Conservation (phyloP, 2,113 vertebrate genomes). For the Pelmatolapia mariae region DNA sequence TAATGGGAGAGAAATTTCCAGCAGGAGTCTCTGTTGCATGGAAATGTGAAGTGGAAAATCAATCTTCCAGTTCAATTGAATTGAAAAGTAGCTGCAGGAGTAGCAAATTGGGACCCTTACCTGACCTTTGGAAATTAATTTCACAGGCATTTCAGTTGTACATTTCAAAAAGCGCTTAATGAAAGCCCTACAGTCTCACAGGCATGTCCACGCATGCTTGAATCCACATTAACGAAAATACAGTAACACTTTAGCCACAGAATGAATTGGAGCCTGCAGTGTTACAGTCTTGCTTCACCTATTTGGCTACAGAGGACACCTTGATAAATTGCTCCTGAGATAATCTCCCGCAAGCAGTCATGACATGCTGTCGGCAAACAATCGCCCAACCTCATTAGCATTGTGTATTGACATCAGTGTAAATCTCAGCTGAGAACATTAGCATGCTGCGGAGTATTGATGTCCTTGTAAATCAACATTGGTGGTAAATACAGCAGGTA, state of each 20-base stretch:
- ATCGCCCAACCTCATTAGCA: slow-evolving; percentile 38
- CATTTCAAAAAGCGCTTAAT: not conserved
- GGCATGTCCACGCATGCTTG: not conserved
- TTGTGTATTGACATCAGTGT: slow-evolving; percentile 12
- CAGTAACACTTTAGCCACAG: not conserved
- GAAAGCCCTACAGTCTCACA: not conserved
- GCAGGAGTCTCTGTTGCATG: not conserved
- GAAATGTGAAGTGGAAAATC: slow-evolving; percentile 3
- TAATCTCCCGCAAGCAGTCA: slow-evolving; percentile 10
- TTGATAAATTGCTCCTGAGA: slow-evolving; percentile 20
- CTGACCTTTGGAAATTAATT: slow-evolving; percentile 7
- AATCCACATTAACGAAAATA: not conserved
- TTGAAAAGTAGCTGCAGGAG: not conserved
- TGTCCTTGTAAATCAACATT: slow-evolving; percentile 24
- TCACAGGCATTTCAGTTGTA: not conserved
- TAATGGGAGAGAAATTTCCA: not conserved
- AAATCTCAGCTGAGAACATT: slow-evolving; percentile 19
- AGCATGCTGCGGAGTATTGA: slow-evolving; percentile 19
- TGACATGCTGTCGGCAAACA: slow-evolving; percentile 32
- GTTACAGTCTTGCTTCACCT: not conserved
- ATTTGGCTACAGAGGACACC: not conserved
- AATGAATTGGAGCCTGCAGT: not conserved
- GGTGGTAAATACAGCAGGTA: slow-evolving; percentile 32
- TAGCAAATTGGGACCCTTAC: not conserved
- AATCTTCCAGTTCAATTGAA: not conserved